phyloP scores from a whole-genome alignment of 2,113 vertebrate genomes.

The Poeciliopsis occidentalis region DNA sequence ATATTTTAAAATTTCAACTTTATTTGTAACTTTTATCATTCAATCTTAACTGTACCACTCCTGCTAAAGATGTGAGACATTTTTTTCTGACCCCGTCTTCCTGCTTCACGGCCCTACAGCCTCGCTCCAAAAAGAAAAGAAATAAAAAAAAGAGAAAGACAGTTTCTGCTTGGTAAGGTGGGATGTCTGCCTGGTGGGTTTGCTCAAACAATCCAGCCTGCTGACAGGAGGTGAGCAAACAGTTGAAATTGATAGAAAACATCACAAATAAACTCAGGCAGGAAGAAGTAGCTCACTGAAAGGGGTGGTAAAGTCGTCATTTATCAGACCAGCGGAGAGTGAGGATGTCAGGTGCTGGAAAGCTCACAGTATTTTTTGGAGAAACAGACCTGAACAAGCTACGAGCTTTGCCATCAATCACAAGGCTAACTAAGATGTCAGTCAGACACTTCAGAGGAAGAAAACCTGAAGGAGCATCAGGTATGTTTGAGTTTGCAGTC shows the following conservation, averaged over 20 bases:
- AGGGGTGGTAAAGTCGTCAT: conserved; percentile 1
- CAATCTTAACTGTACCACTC: not conserved
- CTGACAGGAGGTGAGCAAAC: too few species aligned
- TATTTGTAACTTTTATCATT: not conserved
- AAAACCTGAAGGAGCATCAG: not conserved
- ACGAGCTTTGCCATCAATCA: not conserved
- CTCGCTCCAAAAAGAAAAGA: too few species aligned
- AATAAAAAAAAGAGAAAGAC: too few species aligned
- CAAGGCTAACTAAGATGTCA: not conserved
- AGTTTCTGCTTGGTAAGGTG: too few species aligned
- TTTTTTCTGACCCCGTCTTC: not conserved
- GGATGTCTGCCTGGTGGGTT: too few species aligned
- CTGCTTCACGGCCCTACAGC: not conserved
- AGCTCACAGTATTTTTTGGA: not conserved
- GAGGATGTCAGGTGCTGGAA: not conserved
- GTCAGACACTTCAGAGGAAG: too few species aligned
- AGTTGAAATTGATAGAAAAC: too few species aligned
- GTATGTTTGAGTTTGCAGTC: not conserved
- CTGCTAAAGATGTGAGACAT: too few species aligned
- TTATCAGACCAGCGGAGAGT: not conserved
- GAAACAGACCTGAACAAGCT: not conserved
- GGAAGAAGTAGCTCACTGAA: not conserved
- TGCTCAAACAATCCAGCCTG: too few species aligned
- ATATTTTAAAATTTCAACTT: too few species aligned
- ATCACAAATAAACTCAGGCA: too few species aligned